phyloP scores from a whole-genome alignment of 2,797 vertebrate species.

The Micrastur ruficollis region DNA sequence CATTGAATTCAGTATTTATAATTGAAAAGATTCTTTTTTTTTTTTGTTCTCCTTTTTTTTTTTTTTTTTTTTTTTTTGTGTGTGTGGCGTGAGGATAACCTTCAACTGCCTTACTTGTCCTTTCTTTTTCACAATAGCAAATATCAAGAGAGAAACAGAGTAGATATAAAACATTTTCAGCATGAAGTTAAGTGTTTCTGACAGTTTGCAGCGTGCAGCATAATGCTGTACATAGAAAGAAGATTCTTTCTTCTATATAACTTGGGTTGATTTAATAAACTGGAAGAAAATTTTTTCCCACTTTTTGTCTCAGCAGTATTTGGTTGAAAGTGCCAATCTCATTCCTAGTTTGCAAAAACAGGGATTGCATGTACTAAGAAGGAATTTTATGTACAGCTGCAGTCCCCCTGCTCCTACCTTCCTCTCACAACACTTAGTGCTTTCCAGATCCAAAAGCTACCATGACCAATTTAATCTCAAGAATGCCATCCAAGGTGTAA shows the following conservation, averaged over 20 bases:
- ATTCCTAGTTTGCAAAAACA: not conserved
- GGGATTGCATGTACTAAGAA: not conserved
- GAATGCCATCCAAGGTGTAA: not conserved
- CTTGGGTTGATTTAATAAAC: constrained; percentile 3
- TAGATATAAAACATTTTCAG: constrained; percentile 27
- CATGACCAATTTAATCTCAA: not conserved
- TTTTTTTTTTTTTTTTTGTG: not conserved
- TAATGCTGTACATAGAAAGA: not conserved
- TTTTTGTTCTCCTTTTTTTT: not conserved
- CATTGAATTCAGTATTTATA: constrained; percentile 68
- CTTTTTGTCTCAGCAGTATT: not conserved
- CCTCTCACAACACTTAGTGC: not conserved
- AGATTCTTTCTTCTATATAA: not conserved
- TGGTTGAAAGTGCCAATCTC: not conserved
- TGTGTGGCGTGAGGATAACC: constrained; percentile 18
- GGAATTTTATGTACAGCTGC: not conserved
- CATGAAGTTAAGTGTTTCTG: constrained; percentile 28
- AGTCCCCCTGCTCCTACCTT: not conserved
- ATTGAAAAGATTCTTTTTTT: constrained; percentile 63
- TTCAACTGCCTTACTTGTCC: constrained; percentile 49
- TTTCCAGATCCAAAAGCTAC: not conserved
- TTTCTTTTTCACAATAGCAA: constrained; percentile 32
- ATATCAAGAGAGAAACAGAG: not conserved
- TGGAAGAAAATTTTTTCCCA: not conserved
- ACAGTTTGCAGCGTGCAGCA: not conserved